Percentiles rank a stretch among this genome's conserved stretches.
Evolutionary conservation across 2,888 invertebrate genomes (phyloP).

Genomic region (Phania funesta): DNA sequence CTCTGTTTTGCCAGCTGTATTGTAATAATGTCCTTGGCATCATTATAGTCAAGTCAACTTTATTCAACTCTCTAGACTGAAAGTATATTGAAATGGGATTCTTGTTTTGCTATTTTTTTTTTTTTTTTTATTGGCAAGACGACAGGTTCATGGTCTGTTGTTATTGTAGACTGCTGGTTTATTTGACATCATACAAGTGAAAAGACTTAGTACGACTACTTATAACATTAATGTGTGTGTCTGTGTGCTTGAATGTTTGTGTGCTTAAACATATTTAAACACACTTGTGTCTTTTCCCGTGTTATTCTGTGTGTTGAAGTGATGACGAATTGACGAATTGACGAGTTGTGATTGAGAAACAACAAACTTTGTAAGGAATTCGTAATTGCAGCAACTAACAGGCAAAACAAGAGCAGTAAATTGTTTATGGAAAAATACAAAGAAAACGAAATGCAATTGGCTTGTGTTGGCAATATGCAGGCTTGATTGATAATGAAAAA

Average conservation of each 20-base stretch:
- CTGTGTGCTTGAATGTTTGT: not conserved
- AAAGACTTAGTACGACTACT: no score
- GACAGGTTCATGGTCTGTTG: no score
- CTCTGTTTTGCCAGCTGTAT: conserved; percentile 57
- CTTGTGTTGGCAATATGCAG: no score
- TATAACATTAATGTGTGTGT: no score
- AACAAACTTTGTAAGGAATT: conserved; percentile 4
- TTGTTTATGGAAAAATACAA: no score
- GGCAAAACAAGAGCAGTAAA: not conserved
- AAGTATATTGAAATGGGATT: conserved; percentile 45
- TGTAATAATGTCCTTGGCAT: conserved; percentile 68
- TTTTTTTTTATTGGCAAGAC: no score
- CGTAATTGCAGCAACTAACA: conserved; percentile 14
- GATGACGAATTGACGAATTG: conserved; percentile 14
- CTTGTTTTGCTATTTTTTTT: not conserved
- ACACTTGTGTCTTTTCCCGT: not conserved
- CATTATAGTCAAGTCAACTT: conserved; percentile 54
- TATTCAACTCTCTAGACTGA: conserved; percentile 49
- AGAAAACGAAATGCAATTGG: not conserved
- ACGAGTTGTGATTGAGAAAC: conserved; percentile 25
- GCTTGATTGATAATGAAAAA: no score
- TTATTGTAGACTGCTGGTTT: no score
- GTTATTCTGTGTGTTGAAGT: conserved; percentile 1
- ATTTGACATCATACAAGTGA: no score
- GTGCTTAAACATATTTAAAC: not conserved